Conservation (phyloP, 2,797 vertebrate species). For the Podarcis siculus region DNA sequence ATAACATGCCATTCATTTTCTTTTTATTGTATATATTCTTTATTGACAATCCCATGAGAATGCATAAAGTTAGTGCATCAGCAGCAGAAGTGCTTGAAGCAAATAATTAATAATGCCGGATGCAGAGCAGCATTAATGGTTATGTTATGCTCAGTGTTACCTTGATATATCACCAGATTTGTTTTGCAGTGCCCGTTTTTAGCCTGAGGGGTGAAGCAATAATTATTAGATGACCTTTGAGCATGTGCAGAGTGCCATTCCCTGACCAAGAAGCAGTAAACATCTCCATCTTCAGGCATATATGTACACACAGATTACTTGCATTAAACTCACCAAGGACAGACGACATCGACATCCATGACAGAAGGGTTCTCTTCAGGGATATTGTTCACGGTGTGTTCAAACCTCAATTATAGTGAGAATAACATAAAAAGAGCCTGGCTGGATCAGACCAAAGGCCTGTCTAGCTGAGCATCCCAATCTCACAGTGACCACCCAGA, state of each 20-base stretch:
- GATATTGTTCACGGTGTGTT: no score
- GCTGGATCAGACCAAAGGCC: no score
- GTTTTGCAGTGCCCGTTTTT: neutral
- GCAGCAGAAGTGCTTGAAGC: neutral
- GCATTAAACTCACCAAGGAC: no score
- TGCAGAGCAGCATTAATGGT: neutral
- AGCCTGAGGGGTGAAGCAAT: neutral
- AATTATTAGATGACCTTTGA: no score
- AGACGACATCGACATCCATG: no score
- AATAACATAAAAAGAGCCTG: no score
- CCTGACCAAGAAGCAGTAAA: neutral
- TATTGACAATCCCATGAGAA: neutral
- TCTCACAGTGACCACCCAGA: no score
- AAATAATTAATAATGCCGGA: constrained; percentile 16
- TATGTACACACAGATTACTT: neutral
- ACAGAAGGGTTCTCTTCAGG: no score
- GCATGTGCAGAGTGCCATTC: neutral
- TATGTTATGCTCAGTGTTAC: neutral
- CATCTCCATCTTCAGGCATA: neutral
- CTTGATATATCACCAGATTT: neutral
- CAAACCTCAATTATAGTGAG: no score
- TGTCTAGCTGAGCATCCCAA: no score
- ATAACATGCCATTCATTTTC: constrained; percentile 16
- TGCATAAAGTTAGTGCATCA: neutral
- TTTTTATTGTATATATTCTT: constrained; percentile 10